Evolutionary conservation across 30 jellyfish, hydroid and myxozoan genomes (phyloP), one percentile per base, ranked within the genome.

Genomic region (Sanderia malayensis): DNA sequence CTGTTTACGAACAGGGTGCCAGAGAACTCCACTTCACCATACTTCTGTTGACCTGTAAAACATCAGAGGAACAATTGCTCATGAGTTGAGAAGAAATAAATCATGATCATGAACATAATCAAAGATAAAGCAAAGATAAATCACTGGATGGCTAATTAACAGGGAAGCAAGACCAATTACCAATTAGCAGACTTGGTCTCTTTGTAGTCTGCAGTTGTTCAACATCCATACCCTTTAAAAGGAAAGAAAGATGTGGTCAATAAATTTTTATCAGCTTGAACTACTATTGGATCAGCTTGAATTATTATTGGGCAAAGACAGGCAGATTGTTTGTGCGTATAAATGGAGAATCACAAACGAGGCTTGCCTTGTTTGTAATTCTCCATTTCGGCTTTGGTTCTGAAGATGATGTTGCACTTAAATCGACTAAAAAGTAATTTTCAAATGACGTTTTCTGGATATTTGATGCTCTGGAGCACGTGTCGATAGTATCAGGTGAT

Each of bases 311-410:
- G 15, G 15, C 11, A 41, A 41, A 41, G 15, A 41, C 15, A 41
- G 55, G 15, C 8, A 41, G 15, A 41, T 15, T 41, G 15, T 41
- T 41, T 15, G 15, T 6, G 8, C 15, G 8, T 41, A 41, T 41
- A 15, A 41, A 41, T 41, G 55, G 11, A 41, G 55, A 6, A 41
- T 41, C 15, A 8, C 15, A 41, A 41, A 6, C 11, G 15, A 41
- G 15, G 8, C 21, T 23, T 28, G 29, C 95, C 89, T 84, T 68
- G 63, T 84, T 87, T 0, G 89, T 61, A 21, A 87, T 61, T 58
- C 86, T 29, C 97, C 97, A 88, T 19, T 55, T 74, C 8, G 97
- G 95, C 25, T 76, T 60, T 1, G 97, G 97, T 67, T 81, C 93
- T 4, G 84, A 18, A 9, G 97, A 81, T 37, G 69, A 46, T 4